Evolutionary conservation across 2,888 invertebrate genomes (phyloP), one percentile per base, ranked within the genome.

Genomic region (Celastrina argiolus): DNA sequence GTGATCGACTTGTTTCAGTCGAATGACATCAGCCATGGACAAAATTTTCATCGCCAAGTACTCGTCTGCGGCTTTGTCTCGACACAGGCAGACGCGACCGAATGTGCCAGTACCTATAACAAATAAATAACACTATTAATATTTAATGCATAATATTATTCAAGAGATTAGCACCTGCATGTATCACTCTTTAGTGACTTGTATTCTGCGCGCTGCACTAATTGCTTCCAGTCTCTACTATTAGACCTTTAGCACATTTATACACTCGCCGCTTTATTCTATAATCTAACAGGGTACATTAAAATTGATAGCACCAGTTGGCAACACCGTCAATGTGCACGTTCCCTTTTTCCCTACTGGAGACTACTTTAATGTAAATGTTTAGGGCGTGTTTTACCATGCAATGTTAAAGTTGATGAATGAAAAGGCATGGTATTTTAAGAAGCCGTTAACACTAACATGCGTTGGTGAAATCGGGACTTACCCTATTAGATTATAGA

Each of bases 1-100:
- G 88, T 99, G 99, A 78, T 98, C 98, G 75, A 98, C 97, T 92
- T 99, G 99, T 88, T 98, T 97, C 76, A 97, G 93, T 80, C 97
- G 94, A 78, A 99, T 97, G 72, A 99, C 97, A 86, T 98, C 97
- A 56, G 96, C 94, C 92, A 99, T 97, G 68, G 97, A 96, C 72
- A 99, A 93, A 74, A 98, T 96, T 92, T 99, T 99, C 94, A 99
- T 95, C 59, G 99, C 99, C 79, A 95, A 94, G 84, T 95, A 97
- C 80, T 94, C 94, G 76, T 95, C 94, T 58, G 94, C 94, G 65
- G 94, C 93, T 82, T 96, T 96, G 85, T 98, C 96, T 75, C 96
- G 94, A 81, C 97, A 97, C 68, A 99, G 90, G 71, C 98, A 96
- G 36, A 99, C 99, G 68, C 98, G 94, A 59, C 99, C 99, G 85